Percentiles rank a stretch among this genome's conserved stretches.
Conservation (phyloP, 2,888 invertebrate species). For the Meloe dianella region DNA sequence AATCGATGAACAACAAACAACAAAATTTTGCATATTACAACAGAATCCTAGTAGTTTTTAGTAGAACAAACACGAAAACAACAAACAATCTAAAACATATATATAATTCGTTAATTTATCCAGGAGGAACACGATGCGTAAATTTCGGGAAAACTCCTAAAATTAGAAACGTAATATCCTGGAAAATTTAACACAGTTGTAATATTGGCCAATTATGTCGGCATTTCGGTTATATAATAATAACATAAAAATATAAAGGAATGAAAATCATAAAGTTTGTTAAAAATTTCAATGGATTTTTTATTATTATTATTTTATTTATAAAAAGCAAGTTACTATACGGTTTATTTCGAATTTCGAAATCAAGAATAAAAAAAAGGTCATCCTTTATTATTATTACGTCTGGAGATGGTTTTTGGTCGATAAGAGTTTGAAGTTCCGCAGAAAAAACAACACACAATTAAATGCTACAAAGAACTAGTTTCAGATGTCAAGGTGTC, state of each 20-base stretch:
- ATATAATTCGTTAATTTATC: not conserved
- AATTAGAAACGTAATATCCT: not conserved
- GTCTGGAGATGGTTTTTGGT: not conserved
- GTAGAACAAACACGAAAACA: not conserved
- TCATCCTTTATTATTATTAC: not conserved
- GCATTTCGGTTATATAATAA: not conserved
- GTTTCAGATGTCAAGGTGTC: not conserved
- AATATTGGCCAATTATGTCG: not conserved
- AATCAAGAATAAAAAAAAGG: not conserved
- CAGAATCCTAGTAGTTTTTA: not conserved
- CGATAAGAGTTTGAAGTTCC: not conserved
- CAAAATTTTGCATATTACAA: too few species aligned
- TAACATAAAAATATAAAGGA: not conserved
- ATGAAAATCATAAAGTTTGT: not conserved
- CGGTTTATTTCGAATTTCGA: not conserved
- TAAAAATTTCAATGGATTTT: too few species aligned
- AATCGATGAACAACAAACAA: too few species aligned
- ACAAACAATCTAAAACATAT: not conserved
- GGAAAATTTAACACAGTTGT: constrained; percentile 3
- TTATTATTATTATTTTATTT: too few species aligned
- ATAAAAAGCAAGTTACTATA: too few species aligned
- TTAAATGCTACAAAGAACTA: not conserved
- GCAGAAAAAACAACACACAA: not conserved
- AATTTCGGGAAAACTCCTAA: not conserved
- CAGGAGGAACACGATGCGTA: constrained; percentile 1